Evolutionary conservation across 1,140 invertebrate genomes (phyloP).

Genomic region (Lordiphosa collinella): DNA sequence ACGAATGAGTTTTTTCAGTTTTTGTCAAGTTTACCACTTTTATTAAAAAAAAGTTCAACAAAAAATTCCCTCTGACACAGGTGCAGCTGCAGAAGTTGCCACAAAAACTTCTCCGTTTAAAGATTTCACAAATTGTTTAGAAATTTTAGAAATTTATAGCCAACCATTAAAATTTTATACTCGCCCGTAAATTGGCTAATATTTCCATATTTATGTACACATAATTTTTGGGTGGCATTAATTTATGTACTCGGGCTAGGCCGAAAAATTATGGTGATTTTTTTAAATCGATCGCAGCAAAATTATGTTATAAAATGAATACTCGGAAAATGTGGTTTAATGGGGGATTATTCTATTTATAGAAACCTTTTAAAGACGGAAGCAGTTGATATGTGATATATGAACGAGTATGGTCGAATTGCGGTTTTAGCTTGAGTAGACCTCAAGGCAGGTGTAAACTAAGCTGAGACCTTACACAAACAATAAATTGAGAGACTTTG

Average conservation of each 20-base stretch:
- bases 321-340: background rate
- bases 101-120: constrained; percentile 4
- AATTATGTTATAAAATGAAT: constrained; percentile 12
- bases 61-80: constrained; percentile 40
- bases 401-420: constrained; percentile 15
- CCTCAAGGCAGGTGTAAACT: constrained; percentile 53
- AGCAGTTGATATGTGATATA: constrained; percentile 34
- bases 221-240: constrained; percentile 18
- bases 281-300: constrained; percentile 27
- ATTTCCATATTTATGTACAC: constrained; percentile 52
- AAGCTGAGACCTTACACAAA: constrained; percentile 10
- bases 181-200: constrained; percentile 49
- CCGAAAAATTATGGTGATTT: background rate
- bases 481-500: background rate
- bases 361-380: constrained; percentile 48
- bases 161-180: constrained; percentile 35
- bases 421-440: constrained; percentile 51
- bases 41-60: constrained; percentile 42
- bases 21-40: constrained; percentile 47
- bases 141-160: constrained; percentile 32
- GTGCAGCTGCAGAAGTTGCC: constrained; percentile 17
- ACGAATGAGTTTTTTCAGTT: constrained; percentile 43
- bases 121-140: no score
- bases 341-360: constrained; percentile 7
- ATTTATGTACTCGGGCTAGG: constrained; percentile 32